Evolutionary conservation across 2,888 invertebrate species (phyloP).

Genomic region (Stegana nigrithorax): DNA sequence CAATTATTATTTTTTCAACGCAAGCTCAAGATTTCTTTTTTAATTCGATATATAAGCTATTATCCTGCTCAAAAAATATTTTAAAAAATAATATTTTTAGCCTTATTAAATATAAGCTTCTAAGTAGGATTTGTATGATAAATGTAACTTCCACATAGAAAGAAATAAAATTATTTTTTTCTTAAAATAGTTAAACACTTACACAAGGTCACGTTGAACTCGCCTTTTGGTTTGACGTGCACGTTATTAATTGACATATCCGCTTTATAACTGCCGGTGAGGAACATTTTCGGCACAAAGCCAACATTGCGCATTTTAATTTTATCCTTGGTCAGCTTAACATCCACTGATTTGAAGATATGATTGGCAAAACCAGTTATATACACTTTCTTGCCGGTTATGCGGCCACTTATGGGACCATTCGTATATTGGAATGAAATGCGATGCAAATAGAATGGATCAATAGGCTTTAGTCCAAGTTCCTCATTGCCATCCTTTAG

Average conservation of each 20-base stretch:
- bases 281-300: conserved; percentile 70
- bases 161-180: background rate
- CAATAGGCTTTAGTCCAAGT: conserved; percentile 61
- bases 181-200: conserved; percentile 49
- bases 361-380: conserved; percentile 71
- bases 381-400: conserved; percentile 70
- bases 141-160: background rate
- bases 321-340: conserved; percentile 67
- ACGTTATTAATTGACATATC: conserved; percentile 74
- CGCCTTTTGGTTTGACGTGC: conserved; percentile 73
- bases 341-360: conserved; percentile 71
- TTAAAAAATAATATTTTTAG: no score
- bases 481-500: conserved; percentile 58
- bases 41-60: no score
- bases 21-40: no score
- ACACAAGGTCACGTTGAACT: conserved; percentile 74
- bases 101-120: no score
- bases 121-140: background rate
- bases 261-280: conserved; percentile 74
- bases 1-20: background rate
- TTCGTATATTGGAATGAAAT: conserved; percentile 56
- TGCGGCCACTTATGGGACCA: conserved; percentile 51
- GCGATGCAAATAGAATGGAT: conserved; percentile 60
- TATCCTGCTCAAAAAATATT: no score
- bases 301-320: conserved; percentile 67